A percentile compares a stretch with the other conserved stretches of the same genome.
phyloP scores from a whole-genome alignment of 2,888 invertebrate genomes.

The Aporophyla nigra region DNA sequence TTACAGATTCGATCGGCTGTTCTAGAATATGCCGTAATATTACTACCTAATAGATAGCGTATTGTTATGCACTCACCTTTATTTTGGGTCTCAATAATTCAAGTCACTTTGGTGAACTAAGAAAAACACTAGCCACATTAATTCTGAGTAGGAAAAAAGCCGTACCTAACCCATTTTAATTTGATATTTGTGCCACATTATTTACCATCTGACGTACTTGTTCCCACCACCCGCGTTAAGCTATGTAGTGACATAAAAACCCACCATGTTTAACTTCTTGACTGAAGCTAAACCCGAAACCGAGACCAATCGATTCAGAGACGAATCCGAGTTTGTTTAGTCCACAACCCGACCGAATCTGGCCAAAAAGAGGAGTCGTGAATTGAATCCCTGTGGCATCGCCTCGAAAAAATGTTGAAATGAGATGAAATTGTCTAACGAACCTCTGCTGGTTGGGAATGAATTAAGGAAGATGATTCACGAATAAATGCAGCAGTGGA shows the following conservation, averaged over 20 bases:
- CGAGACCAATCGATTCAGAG: constrained; percentile 86
- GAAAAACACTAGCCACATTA: constrained; percentile 20
- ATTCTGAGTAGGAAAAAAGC: constrained; percentile 9
- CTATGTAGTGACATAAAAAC: constrained; percentile 59
- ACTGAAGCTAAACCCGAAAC: constrained; percentile 64
- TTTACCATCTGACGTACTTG: constrained; percentile 48
- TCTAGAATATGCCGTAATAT: not conserved
- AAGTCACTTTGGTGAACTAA: not conserved
- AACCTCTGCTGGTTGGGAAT: constrained; percentile 58
- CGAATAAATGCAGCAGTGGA: constrained; percentile 68
- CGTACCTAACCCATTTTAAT: constrained; percentile 51
- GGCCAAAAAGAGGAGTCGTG: constrained; percentile 87
- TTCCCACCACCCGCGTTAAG: constrained; percentile 73
- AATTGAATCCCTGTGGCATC: constrained; percentile 81
- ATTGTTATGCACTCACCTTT: not conserved
- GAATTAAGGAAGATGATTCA: accelerated
- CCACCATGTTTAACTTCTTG: constrained; percentile 74
- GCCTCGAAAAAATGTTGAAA: constrained; percentile 22
- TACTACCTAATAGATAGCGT: too few species aligned
- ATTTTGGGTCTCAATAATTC: not conserved
- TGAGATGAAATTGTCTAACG: not conserved
- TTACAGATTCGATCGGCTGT: not conserved
- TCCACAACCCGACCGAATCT: constrained; percentile 81
- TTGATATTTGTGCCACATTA: constrained; percentile 51
- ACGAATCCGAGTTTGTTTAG: constrained; percentile 87